Evolutionary conservation across 2,797 vertebrate species (phyloP), one percentile per base, ranked within the genome.

Genomic region (Anguilla marmorata): DNA sequence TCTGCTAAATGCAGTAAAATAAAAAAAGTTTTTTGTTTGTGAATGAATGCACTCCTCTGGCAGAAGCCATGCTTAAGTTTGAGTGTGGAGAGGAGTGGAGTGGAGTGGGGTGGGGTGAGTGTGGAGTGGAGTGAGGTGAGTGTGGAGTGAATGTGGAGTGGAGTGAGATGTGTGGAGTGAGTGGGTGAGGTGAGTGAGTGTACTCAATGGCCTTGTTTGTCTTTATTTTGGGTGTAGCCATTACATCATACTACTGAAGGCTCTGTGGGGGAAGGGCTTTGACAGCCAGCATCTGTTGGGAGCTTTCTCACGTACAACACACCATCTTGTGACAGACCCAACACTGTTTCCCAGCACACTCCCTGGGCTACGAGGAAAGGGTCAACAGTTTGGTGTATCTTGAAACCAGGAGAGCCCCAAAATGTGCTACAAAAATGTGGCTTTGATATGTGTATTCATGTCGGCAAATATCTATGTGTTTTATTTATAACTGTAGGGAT

Each of bases 201-300:
- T 21, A 66, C 12, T 82, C 21, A 9, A 24, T 41, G 74, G 45
- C 56, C 12, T 3, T 85, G 91, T 91, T 92, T 95, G 92, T 94
- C 93, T 90, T 94, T 93, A 88, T 94, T 94, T 93, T 90, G 91
- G 92, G 92, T 92, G 93, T 92, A 94, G 92, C 45, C 86, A 88
- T 94, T 93, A 94, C 93, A 90, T 94, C 93, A 93, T 90, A 86
- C 86, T 33, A 9, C 88, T 82, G 52, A 72, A 82, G 87, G 63
- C 84, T 14, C 66, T 91, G 72, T 91, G 85, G 74, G 84, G 69
- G 83, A 58, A 69, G 33, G 84, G 84, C 24, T 76, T 60, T 30
- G 33, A 85, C 52, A 72, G 50, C 69, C 85, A 52, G 83, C 84
- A 58, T 41, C 33, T 85, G 66, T 66, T 84, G 60, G 41, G 16